phyloP scores from a whole-genome alignment of 2,888 invertebrate genomes.

The Luperina nickerlii region DNA sequence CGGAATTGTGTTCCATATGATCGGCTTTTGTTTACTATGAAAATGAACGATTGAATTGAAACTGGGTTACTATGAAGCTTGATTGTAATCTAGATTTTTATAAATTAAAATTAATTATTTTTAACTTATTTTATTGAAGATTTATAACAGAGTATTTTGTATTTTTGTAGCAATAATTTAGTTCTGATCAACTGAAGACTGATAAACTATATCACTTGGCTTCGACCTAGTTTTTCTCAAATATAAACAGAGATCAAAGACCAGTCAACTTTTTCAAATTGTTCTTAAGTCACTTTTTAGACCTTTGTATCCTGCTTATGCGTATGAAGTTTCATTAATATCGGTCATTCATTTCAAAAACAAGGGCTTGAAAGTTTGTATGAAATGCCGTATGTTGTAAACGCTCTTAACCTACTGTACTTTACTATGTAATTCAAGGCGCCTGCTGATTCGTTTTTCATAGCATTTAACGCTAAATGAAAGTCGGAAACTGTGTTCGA shows the following conservation, averaged over 20 bases:
- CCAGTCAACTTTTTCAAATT: too few relatives aligned
- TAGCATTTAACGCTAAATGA: constrained; percentile 73
- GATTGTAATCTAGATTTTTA: constrained; percentile 7
- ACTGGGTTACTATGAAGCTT: constrained; percentile 17
- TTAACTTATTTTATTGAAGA: not conserved
- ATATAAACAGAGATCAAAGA: too few relatives aligned
- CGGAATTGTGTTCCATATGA: constrained; percentile 14
- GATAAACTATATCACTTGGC: too few relatives aligned
- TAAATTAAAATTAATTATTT: not conserved
- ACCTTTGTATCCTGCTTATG: too few relatives aligned
- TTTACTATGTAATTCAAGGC: constrained; percentile 11
- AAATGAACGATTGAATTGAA: constrained; percentile 4
- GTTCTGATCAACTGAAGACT: not conserved
- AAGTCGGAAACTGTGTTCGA: constrained; percentile 79
- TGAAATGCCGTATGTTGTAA: too few relatives aligned
- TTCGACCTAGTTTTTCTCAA: too few relatives aligned
- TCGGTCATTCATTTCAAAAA: too few relatives aligned
- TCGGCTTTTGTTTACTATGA: constrained; percentile 21
- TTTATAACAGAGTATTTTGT: not conserved
- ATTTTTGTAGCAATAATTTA: not conserved
- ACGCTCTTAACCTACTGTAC: constrained; percentile 15
- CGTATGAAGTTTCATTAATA: too few relatives aligned
- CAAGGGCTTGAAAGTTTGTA: too few relatives aligned
- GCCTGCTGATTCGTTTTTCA: constrained; percentile 65
- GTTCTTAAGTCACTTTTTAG: too few relatives aligned